phyloP scores from a whole-genome alignment of 2,797 vertebrate genomes.

The Xerus rutilus region DNA sequence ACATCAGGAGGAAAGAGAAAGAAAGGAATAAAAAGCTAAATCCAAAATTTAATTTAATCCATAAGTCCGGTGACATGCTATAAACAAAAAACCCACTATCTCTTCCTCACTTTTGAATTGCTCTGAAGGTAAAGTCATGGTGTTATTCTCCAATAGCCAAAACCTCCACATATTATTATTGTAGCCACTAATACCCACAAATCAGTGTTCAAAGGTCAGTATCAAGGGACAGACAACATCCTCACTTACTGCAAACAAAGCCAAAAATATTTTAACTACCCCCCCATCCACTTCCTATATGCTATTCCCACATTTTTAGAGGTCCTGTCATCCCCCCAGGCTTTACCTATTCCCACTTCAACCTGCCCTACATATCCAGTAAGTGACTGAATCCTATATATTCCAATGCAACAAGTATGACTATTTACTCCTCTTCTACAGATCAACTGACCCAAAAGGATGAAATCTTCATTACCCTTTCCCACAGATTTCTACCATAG shows the following conservation, averaged over 20 bases:
- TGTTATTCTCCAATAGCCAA: not conserved
- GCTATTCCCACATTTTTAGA: not conserved
- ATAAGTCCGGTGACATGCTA: not conserved
- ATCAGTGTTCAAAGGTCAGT: not conserved
- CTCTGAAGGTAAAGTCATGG: not conserved
- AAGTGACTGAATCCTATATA: not conserved
- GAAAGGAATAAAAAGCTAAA: not conserved
- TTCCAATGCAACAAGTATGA: constrained; percentile 5
- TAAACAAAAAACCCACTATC: not conserved
- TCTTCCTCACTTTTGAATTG: not conserved
- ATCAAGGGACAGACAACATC: not conserved
- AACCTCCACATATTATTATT: not conserved
- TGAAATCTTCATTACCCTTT: not conserved
- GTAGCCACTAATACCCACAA: not conserved
- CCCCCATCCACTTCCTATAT: not conserved
- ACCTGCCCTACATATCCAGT: not conserved
- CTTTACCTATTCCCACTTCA: not conserved
- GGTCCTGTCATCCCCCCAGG: not conserved
- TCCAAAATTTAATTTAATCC: not conserved
- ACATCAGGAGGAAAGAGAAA: not conserved
- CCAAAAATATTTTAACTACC: not conserved
- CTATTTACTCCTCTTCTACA: not conserved
- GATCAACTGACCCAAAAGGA: not conserved
- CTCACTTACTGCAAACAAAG: not conserved
- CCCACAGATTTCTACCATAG: not conserved